A percentile compares a stretch with the other conserved stretches of the same genome.
Conservation (phyloP, 2,888 invertebrate species). For the Drosophila neutralis region DNA sequence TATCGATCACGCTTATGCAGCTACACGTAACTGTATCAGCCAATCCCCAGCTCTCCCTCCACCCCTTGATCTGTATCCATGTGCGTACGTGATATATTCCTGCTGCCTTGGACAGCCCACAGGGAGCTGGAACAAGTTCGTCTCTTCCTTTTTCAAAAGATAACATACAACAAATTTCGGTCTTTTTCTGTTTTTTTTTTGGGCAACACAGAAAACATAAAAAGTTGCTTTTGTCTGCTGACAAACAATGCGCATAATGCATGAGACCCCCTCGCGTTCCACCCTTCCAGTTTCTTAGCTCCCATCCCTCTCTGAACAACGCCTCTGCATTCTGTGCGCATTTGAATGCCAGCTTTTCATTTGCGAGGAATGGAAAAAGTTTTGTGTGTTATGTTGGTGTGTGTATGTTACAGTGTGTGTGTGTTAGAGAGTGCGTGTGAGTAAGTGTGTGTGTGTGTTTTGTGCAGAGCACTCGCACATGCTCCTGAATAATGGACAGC, state of each 20-base stretch:
- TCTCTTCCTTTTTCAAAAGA: slow-evolving; percentile 46
- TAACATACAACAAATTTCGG: slow-evolving; percentile 36
- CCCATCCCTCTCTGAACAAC: not conserved
- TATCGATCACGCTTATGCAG: slow-evolving; percentile 72
- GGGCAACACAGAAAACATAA: slow-evolving; percentile 47
- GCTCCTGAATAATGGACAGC: slow-evolving; percentile 77
- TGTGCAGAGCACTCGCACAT: slow-evolving; percentile 54
- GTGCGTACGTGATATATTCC: slow-evolving; percentile 58
- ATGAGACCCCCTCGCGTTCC: slow-evolving; percentile 41
- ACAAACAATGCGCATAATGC: slow-evolving; percentile 79
- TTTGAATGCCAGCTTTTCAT: slow-evolving; percentile 60
- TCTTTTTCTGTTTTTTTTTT: slow-evolving; percentile 36
- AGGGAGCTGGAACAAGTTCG: slow-evolving; percentile 23
- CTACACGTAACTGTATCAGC: slow-evolving; percentile 38
- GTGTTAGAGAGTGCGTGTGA: slow-evolving; percentile 10
- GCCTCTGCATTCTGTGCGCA: slow-evolving; percentile 51
- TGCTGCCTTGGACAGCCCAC: slow-evolving; percentile 8
- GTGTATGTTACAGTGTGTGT: slow-evolving; percentile 1
- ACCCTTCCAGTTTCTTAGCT: not conserved
- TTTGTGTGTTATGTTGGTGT: slow-evolving; percentile 21
- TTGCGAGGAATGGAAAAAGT: slow-evolving; percentile 36
- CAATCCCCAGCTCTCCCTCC: not conserved
- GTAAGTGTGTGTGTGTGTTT: slow-evolving; percentile 18
- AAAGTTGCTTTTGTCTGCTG: slow-evolving; percentile 78
- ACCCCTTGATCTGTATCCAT: not conserved